Evolutionary conservation across 2,888 invertebrate genomes (phyloP), one percentile per base, ranked within the genome.

Genomic region (Watsonalla cultraria): DNA sequence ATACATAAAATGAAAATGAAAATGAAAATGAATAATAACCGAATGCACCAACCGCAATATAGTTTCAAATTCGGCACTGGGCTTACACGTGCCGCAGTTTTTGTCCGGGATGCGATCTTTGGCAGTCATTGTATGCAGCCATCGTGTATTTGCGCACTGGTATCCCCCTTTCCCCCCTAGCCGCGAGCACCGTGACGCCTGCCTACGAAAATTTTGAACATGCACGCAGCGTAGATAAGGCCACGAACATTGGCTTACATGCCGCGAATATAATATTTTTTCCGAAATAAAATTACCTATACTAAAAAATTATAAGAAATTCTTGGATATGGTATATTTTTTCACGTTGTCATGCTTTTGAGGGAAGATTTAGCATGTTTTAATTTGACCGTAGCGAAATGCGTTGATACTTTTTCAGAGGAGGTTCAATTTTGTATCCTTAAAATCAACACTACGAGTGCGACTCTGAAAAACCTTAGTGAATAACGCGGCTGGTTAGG

Each of bases 71-170:
- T 78, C 87, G 84, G 69, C 77, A 66, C 90, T 84, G 88, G 67
- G 61, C 75, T 88, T 90, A 90, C 90, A 90, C 90, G 90, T 89
- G 90, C 85, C 90, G 83, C 77, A 65, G 68, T 75, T 78, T 80
- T 81, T 78, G 83, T 76, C 79, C 81, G 84, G 84, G 87, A 88
- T 89, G 89, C 88, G 89, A 85, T 86, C 82, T 84, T 84, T 82
- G 84, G 82, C 86, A 83, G 84, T 79, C 86, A 86, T 87, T 89
- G 90, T 87, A 88, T 90, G 90, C 90, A 88, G 79, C 77, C 65
- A 61, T 68, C 66, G 74, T 60, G 83, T 84, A 83, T 86, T 86
- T 84, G 86, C 84, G 83, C 80, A 76, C 75, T 70, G 67, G 70
- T 72, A 70, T 56, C 62, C 39, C 58, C 56, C 56, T 60, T 54